phyloP scores from a whole-genome alignment of 2,797 vertebrate genomes.

The Clarias laeviceps region DNA sequence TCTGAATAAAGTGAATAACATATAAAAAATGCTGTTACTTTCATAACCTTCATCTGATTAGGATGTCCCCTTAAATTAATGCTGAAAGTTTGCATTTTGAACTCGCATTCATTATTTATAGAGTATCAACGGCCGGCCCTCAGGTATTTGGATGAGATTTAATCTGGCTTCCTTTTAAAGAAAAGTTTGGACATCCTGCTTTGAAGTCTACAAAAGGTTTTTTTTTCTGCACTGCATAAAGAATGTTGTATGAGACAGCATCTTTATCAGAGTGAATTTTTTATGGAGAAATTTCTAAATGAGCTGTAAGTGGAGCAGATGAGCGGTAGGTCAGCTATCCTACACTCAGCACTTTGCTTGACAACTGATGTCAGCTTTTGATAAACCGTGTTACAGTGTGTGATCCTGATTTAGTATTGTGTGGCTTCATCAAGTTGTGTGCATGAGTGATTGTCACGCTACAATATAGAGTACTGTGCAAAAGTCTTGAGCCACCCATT shows the following conservation, averaged over 20 bases:
- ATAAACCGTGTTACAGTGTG: background rate
- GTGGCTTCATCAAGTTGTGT: background rate
- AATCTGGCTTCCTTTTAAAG: background rate
- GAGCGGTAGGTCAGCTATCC: background rate
- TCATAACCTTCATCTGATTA: background rate
- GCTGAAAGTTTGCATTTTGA: background rate
- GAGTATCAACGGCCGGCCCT: background rate
- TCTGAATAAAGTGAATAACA: background rate
- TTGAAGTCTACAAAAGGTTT: background rate
- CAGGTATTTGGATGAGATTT: background rate
- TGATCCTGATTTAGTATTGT: background rate
- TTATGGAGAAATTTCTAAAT: background rate
- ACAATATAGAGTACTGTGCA: background rate
- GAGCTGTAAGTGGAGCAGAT: background rate
- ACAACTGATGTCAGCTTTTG: too few relatives aligned
- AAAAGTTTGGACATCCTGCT: background rate
- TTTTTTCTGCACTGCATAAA: background rate
- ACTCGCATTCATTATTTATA: background rate
- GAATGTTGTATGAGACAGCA: background rate
- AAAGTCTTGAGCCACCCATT: too few relatives aligned
- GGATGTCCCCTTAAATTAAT: background rate
- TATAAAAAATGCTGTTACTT: background rate
- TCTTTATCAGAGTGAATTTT: background rate
- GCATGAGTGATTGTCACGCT: background rate
- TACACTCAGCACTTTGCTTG: background rate